phyloP scores from a whole-genome alignment of 1,140 invertebrate species.

The Schlechtendalia chinensis region DNA sequence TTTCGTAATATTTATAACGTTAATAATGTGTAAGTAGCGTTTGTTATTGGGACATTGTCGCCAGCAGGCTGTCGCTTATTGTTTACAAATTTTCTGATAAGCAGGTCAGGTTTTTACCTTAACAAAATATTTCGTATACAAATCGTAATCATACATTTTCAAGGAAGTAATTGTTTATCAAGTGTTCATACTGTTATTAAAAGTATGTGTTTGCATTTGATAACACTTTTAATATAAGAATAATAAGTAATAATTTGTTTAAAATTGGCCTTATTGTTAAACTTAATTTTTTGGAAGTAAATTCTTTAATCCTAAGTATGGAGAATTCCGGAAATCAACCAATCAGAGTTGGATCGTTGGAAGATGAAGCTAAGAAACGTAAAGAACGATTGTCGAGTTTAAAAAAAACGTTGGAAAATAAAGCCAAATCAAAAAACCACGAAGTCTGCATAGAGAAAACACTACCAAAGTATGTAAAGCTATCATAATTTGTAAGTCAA shows the following conservation, averaged over 20 bases:
- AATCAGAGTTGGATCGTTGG: constrained; percentile 63
- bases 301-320: not conserved
- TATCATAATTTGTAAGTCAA: not conserved
- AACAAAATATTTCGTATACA: no score
- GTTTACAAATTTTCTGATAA: no score
- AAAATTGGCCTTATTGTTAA: no score
- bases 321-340: constrained; percentile 54
- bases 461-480: constrained; percentile 59
- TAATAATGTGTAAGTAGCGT: no score
- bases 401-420: constrained; percentile 63
- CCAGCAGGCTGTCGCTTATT: no score
- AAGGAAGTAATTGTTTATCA: not conserved
- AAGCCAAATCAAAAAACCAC: constrained; percentile 53
- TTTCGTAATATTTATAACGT: no score
- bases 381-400: constrained; percentile 74
- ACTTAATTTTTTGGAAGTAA: no score
- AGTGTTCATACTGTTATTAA: not conserved
- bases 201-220: not conserved
- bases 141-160: no score
- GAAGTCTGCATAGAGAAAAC: constrained; percentile 53
- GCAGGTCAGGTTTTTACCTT: no score
- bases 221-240: not conserved
- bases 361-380: constrained; percentile 76
- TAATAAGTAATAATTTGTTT: not conserved
- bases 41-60: no score